phyloP scores from a whole-genome alignment of 2,113 vertebrate species.

The Galemys pyrenaicus region DNA sequence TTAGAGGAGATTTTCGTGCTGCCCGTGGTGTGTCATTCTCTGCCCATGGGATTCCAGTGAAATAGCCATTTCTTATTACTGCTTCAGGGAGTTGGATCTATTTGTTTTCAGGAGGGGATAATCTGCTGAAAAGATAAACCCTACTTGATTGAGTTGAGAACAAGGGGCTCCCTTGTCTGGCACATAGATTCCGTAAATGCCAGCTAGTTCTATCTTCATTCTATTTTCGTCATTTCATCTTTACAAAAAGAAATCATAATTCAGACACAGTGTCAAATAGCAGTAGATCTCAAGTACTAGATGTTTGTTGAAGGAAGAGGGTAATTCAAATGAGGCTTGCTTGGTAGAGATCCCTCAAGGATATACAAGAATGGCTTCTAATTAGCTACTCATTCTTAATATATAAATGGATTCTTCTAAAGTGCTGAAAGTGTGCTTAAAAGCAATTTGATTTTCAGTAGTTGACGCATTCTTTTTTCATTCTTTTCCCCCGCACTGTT shows the following conservation, averaged over 20 bases:
- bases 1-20: background rate
- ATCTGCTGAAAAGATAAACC: background rate
- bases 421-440: constrained; percentile 68
- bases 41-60: background rate
- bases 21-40: background rate
- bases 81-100: accelerated
- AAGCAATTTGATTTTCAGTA: constrained; percentile 57
- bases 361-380: constrained; percentile 57
- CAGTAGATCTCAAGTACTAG: background rate
- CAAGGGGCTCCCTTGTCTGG: background rate
- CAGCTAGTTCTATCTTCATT: background rate
- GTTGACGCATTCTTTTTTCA: constrained; percentile 50
- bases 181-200: background rate
- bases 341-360: constrained; percentile 50
- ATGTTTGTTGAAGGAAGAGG: constrained; percentile 65
- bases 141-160: background rate
- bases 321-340: constrained; percentile 50
- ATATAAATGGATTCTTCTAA: constrained; percentile 63
- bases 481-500: background rate
- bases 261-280: constrained; percentile 19
- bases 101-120: background rate
- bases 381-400: constrained; percentile 70
- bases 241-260: background rate
- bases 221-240: background rate
- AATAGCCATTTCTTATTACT: background rate